A percentile compares a stretch with the other conserved stretches of the same genome.
These are phyloP conservation scores for Apis cerana DNA, from an alignment of 1,140 invertebrate genomes.

Conservation along the genomic window DNA sequence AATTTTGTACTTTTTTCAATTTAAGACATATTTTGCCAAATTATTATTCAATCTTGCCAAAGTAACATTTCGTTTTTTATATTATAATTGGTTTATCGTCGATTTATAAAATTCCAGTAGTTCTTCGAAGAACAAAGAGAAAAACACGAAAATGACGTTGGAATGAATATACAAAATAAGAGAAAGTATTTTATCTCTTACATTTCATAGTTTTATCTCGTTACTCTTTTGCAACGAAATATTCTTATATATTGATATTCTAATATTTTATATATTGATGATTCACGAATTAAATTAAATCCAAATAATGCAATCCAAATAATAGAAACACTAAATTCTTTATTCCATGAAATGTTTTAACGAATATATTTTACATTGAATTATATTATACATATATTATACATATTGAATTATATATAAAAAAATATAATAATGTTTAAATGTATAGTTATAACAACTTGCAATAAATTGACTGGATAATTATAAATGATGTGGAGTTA, in stretches of 20 bases:
- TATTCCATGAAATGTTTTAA: background rate
- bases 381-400: too few species aligned
- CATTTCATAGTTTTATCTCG: constrained; percentile 60
- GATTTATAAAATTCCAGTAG: constrained; percentile 63
- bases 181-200: constrained; percentile 56
- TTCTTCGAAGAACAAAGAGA: constrained; percentile 41
- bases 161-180: background rate
- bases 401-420: too few species aligned
- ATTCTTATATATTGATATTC: constrained; percentile 20
- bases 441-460: too few species aligned
- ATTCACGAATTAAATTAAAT: background rate
- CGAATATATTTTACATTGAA: background rate
- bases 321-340: background rate
- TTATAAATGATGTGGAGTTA: too few species aligned
- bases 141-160: background rate
- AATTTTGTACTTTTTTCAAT: background rate
- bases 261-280: too few species aligned
- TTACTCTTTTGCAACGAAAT: constrained; percentile 50
- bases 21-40: constrained; percentile 30
- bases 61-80: constrained; percentile 62
- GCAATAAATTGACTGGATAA: too few species aligned
- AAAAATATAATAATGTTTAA: too few species aligned
- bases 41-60: constrained; percentile 55
- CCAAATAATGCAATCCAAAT: background rate
- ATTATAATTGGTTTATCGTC: constrained; percentile 66